These are phyloP conservation scores for Allacma fusca DNA, from an alignment of 2,888 invertebrate species.

Conservation along the genomic window DNA sequence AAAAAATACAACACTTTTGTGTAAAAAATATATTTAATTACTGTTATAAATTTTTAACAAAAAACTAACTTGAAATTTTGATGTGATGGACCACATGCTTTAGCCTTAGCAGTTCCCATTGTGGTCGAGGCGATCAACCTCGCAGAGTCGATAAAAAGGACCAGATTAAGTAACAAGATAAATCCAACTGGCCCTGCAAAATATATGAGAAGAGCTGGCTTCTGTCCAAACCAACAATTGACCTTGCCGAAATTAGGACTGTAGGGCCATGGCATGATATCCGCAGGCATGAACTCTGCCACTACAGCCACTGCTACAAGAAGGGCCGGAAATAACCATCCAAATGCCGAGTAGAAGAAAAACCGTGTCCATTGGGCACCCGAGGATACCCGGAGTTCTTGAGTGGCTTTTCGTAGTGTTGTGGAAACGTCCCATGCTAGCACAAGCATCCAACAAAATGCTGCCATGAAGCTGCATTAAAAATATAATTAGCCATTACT, in stretches of 20 bases:
- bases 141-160: conserved; percentile 65
- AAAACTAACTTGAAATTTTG: conserved; percentile 60
- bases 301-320: conserved; percentile 64
- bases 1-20: no score
- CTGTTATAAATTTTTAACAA: no score
- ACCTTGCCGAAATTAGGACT: conserved; percentile 66
- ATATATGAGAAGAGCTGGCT: conserved; percentile 66
- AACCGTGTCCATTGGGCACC: conserved; percentile 65
- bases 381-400: conserved; percentile 65
- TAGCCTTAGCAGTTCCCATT: conserved; percentile 62
- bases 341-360: conserved; percentile 65
- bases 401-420: conserved; percentile 66
- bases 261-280: conserved; percentile 61
- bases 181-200: conserved; percentile 67
- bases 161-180: conserved; percentile 65
- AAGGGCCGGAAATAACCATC: conserved; percentile 65
- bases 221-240: conserved; percentile 68
- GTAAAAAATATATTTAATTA: no score
- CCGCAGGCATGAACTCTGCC: conserved; percentile 63
- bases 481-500: conserved; percentile 11
- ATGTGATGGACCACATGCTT: conserved; percentile 61
- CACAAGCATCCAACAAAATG: conserved; percentile 69
- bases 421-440: conserved; percentile 68
- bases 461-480: conserved; percentile 65
- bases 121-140: conserved; percentile 65